Base-by-base conservation (phyloP, 2,888 invertebrate genomes). In the Malacosoma neustria region DNA sequence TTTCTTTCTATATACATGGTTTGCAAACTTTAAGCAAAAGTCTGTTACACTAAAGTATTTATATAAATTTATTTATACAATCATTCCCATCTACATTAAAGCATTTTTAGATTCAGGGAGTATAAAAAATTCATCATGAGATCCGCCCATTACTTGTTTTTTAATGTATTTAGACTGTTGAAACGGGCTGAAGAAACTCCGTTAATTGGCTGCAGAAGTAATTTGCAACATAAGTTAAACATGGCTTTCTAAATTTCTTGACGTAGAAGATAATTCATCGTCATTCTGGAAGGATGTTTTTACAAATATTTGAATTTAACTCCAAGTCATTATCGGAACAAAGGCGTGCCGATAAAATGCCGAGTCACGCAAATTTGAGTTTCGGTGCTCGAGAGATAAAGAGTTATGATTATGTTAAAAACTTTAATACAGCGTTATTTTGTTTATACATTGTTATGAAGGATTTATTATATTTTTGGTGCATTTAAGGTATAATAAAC, bases 131-230 rank as follows among this genome's bases (percentile, higher is more conserved):
- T 61, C 48, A 54, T 50, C 48, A 44, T 43, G 44, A 41, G 49
- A 42, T 41, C 45, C 43, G 51, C 45, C 45, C 40, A 45, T 51
- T 57, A 52, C 47, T 45, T 51, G 47, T 44, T 36, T 38, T 36
- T 49, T 44, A 45, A 51, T 51, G 43, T 41, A 46, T 55, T 50
- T 47, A 43, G 41, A 45, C 35, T 42, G 44, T 50, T 51, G 30
- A 48, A 51, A 42, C 44, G 44, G 41, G 42, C 43, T 43, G 34
- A 49, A 40, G 54, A 46, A 53, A 54, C 47, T 54, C 48, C 38
- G 43, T 51, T 61, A 63, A 63, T 57, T 63, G 46, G 47, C 52
- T 46, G 55, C 50, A 45, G 51, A 54, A 60, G 51, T 51, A 61
- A 61, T 61, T 59, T 51, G 49, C 45, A 54, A 48, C 37, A 49